These are phyloP conservation scores for Nylanderia fulva DNA, from an alignment of 1,140 invertebrate genomes.

Conservation along the genomic window DNA sequence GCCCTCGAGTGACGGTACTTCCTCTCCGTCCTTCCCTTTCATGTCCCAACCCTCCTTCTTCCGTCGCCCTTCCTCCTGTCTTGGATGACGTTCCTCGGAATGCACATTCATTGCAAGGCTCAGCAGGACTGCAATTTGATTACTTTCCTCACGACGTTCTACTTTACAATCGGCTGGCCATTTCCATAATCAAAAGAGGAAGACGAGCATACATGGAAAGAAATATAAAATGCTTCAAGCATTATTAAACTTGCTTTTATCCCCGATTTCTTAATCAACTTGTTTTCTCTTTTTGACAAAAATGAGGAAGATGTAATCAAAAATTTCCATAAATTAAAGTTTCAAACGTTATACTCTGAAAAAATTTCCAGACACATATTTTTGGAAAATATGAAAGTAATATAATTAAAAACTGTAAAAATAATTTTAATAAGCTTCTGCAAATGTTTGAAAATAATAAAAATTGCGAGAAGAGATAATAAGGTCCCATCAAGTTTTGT, in stretches of 20 bases:
- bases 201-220: neutral
- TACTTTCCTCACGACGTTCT: conserved; percentile 65
- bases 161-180: conserved; percentile 59
- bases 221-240: neutral
- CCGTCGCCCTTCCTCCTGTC: neutral
- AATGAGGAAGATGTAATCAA: neutral
- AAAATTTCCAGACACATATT: neutral
- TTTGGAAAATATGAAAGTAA: neutral
- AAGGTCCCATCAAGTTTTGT: neutral
- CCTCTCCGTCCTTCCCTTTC: conserved; percentile 46
- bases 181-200: conserved; percentile 26
- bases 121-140: conserved; percentile 67
- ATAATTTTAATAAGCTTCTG: neutral
- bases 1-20: conserved; percentile 60
- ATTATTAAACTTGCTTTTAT: neutral
- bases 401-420: neutral
- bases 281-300: neutral
- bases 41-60: neutral
- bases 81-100: conserved; percentile 31
- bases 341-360: neutral
- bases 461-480: neutral
- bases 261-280: neutral
- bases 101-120: conserved; percentile 58
- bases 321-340: neutral
- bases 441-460: neutral